Evolutionary conservation across 2,888 invertebrate genomes (phyloP).

Genomic region (Pemphredon lugubris): DNA sequence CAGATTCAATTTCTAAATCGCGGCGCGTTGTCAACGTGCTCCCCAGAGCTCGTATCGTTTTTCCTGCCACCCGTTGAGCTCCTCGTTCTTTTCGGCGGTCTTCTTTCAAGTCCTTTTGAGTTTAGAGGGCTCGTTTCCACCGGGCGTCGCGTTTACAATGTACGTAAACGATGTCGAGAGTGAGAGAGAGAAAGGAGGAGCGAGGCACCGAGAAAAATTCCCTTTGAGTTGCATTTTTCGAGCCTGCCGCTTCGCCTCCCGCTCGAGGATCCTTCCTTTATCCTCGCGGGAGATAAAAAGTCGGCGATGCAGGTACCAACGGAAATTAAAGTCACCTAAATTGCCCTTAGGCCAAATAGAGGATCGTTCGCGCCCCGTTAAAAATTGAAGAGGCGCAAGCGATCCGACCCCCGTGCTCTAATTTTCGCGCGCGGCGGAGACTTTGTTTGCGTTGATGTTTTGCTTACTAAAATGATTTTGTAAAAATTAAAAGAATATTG

Average conservation of each 20-base stretch:
- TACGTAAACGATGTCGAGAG: constrained; percentile 41
- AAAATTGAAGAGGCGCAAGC: neutral
- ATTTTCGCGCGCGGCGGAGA: too few species aligned
- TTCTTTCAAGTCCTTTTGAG: constrained; percentile 60
- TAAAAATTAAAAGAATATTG: too few species aligned
- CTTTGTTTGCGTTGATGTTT: too few species aligned
- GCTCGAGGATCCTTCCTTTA: constrained; percentile 45
- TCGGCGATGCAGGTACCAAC: constrained; percentile 4
- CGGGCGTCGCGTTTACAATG: constrained; percentile 47
- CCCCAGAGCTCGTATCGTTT: constrained; percentile 20
- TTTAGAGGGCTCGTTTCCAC: constrained; percentile 44
- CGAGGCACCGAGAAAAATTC: constrained; percentile 27
- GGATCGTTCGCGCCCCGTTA: neutral
- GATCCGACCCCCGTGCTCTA: too few species aligned
- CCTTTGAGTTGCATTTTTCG: constrained; percentile 56
- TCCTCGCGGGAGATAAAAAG: constrained; percentile 32
- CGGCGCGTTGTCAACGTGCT: constrained; percentile 2
- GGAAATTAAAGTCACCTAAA: constrained; percentile 41
- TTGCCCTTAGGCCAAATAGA: constrained; percentile 18
- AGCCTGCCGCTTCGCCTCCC: constrained; percentile 32
- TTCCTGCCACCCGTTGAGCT: constrained; percentile 22
- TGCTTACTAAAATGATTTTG: too few species aligned
- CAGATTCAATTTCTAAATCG: constrained; percentile 20
- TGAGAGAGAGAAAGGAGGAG: constrained; percentile 14
- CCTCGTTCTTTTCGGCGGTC: constrained; percentile 48